phyloP scores from a whole-genome alignment of 2,888 invertebrate species.

The Heteromyza rotundicornis region DNA sequence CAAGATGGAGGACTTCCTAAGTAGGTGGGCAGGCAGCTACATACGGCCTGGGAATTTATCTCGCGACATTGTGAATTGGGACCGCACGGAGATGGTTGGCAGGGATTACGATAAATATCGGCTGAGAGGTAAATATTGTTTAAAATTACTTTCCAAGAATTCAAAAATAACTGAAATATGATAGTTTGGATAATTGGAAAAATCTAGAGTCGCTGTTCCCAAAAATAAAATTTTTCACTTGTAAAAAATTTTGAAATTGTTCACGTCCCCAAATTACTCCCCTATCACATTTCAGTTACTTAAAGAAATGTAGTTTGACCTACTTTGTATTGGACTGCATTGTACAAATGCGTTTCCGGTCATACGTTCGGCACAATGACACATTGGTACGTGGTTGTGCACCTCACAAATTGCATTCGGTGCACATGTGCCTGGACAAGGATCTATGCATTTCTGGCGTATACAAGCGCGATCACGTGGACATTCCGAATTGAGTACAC shows the following conservation, averaged over 20 bases:
- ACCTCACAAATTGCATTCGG: slow-evolving; percentile 73
- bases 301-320: slow-evolving; percentile 39
- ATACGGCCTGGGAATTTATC: slow-evolving; percentile 75
- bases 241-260: not conserved
- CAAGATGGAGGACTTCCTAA: slow-evolving; percentile 79
- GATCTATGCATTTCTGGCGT: slow-evolving; percentile 74
- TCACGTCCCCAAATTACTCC: too few relatives aligned
- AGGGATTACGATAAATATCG: slow-evolving; percentile 67
- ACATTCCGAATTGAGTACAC: slow-evolving; percentile 74
- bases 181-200: slow-evolving; percentile 4
- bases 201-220: not conserved
- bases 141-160: too few relatives aligned
- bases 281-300: too few relatives aligned
- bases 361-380: slow-evolving; percentile 73
- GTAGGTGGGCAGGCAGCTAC: slow-evolving; percentile 76
- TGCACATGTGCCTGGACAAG: slow-evolving; percentile 76
- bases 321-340: slow-evolving; percentile 63
- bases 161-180: slow-evolving; percentile 64
- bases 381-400: slow-evolving; percentile 75
- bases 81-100: slow-evolving; percentile 76
- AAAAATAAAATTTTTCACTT: not conserved
- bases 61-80: slow-evolving; percentile 78
- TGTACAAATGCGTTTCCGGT: slow-evolving; percentile 76
- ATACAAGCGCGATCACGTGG: slow-evolving; percentile 71
- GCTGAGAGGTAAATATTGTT: slow-evolving; percentile 53